Evolutionary conservation across 2,888 invertebrate species (phyloP).

Genomic region (Cheilosia impressa): DNA sequence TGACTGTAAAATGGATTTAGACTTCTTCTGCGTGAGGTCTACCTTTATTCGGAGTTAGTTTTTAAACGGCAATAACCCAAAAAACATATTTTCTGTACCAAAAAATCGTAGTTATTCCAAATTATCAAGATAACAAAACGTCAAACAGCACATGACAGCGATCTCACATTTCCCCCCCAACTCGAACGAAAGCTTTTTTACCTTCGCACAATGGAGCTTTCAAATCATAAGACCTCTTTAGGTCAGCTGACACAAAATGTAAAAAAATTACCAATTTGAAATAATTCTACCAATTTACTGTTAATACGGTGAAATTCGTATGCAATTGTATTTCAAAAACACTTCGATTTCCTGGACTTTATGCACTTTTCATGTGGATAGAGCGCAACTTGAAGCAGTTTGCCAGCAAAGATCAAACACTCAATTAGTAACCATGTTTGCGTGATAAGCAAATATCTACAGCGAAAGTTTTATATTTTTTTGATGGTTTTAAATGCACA

Average conservation of each 20-base stretch:
- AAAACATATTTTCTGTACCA: background rate
- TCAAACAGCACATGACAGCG: slow-evolving; percentile 66
- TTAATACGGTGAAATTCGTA: background rate
- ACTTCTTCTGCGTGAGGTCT: background rate
- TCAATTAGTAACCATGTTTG: background rate
- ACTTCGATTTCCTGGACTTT: background rate
- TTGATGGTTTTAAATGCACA: slow-evolving; percentile 7
- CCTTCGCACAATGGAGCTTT: slow-evolving; percentile 59
- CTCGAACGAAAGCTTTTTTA: slow-evolving; percentile 42
- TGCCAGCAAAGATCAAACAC: slow-evolving; percentile 11
- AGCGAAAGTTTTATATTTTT: background rate
- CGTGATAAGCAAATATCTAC: background rate
- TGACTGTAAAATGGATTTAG: slow-evolving; percentile 13
- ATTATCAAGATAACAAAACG: slow-evolving; percentile 38
- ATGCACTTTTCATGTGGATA: background rate
- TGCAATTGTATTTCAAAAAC: background rate
- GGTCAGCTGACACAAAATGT: slow-evolving; percentile 70
- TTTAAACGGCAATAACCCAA: background rate
- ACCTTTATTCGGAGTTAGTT: background rate
- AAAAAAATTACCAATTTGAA: slow-evolving; percentile 23
- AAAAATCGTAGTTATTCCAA: background rate
- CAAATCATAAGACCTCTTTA: slow-evolving; percentile 71
- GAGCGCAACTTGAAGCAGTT: slow-evolving; percentile 9
- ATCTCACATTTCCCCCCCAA: slow-evolving; percentile 28
- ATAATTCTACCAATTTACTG: background rate